Conservation (phyloP, 2,888 invertebrate genomes). For the Mayetiola destructor region DNA sequence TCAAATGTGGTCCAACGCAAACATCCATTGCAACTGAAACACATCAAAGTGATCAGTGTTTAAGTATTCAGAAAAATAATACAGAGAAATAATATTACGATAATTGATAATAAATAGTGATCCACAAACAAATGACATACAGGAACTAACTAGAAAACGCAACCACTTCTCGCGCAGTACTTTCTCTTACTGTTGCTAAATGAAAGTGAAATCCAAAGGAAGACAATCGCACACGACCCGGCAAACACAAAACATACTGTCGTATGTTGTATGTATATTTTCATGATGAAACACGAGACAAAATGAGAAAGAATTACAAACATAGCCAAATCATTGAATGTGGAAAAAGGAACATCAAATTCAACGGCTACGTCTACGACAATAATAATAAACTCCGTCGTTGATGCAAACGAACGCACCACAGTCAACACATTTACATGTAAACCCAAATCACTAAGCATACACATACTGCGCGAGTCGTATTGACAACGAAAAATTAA, state of each 20-base stretch:
- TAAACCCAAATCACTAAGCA: not conserved
- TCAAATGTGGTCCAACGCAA: no score
- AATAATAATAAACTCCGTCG: not conserved
- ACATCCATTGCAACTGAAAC: no score
- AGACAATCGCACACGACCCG: constrained; percentile 15
- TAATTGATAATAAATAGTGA: not conserved
- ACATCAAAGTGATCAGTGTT: no score
- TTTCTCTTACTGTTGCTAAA: constrained; percentile 17
- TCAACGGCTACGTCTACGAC: constrained; percentile 1
- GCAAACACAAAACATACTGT: constrained; percentile 14
- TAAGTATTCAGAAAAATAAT: no score
- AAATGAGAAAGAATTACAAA: not conserved
- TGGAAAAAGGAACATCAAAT: not conserved
- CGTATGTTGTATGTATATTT: not conserved
- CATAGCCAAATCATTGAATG: not conserved
- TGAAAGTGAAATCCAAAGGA: constrained; percentile 16
- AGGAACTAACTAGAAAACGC: constrained; percentile 12
- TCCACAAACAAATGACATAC: not conserved
- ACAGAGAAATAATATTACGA: not conserved
- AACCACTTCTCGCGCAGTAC: constrained; percentile 15
- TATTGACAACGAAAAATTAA: not conserved
- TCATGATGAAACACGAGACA: not conserved
- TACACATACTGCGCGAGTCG: not conserved
- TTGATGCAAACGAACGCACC: no score
- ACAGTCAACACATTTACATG: no score